Conservation (phyloP, 2,797 vertebrate species). For the Falco columbarius region DNA sequence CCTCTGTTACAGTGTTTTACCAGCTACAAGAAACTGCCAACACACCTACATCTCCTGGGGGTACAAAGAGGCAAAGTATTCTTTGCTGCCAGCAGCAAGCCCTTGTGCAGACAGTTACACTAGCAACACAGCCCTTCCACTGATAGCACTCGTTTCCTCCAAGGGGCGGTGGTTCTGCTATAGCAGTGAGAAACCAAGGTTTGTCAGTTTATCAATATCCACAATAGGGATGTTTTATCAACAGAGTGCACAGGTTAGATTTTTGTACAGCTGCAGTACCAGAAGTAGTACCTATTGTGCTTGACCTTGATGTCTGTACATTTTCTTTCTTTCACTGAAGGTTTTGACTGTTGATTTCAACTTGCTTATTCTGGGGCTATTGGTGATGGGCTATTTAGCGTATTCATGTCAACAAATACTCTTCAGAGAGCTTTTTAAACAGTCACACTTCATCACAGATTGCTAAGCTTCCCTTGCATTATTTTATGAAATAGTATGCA, state of each 20-base stretch:
- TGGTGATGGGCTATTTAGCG: not conserved
- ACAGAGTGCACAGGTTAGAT: not conserved
- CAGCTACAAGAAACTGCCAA: not conserved
- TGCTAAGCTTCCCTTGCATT: not conserved
- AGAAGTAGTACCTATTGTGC: not conserved
- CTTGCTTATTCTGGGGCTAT: not conserved
- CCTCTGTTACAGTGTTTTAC: not conserved
- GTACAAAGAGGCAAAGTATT: not conserved
- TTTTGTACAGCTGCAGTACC: not conserved
- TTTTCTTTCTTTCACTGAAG: not conserved
- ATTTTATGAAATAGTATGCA: not conserved
- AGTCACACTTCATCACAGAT: not conserved
- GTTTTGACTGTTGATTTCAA: not conserved
- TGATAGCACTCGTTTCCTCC: not conserved
- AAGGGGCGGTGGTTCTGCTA: not conserved
- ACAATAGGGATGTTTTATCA: not conserved
- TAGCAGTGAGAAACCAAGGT: not conserved
- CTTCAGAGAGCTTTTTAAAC: not conserved
- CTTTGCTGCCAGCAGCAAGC: not conserved
- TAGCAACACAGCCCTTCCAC: not conserved
- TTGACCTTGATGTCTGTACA: not conserved
- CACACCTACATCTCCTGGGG: not conserved
- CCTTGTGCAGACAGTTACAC: not conserved
- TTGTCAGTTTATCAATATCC: not conserved
- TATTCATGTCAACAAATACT: not conserved